Evolutionary conservation across 2,797 vertebrate species (phyloP).

Genomic region (Characodon lateralis): DNA sequence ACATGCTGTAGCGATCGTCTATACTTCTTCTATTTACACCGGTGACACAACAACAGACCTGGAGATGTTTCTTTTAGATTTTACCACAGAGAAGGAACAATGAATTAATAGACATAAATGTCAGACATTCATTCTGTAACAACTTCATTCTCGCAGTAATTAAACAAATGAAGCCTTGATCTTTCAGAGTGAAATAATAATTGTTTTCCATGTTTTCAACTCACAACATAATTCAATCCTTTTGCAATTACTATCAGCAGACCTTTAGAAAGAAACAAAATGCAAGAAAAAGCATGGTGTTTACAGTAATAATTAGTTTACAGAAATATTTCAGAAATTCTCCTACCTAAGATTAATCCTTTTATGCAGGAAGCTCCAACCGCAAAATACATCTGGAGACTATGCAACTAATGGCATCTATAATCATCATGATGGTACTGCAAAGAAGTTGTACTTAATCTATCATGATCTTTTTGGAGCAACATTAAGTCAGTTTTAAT

Average conservation of each 20-base stretch:
- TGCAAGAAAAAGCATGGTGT: background rate
- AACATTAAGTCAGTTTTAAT: background rate
- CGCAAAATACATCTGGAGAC: background rate
- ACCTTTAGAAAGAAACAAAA: background rate
- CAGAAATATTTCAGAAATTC: too few relatives aligned
- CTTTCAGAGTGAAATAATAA: background rate
- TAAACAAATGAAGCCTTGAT: constrained; percentile 15
- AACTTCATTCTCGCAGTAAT: constrained; percentile 2
- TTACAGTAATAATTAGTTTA: background rate
- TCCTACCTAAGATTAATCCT: too few relatives aligned
- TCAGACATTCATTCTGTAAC: constrained; percentile 17
- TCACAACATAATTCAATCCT: background rate
- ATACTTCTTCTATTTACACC: background rate
- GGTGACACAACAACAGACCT: background rate
- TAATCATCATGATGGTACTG: background rate
- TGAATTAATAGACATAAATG: constrained; percentile 18
- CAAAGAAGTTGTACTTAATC: background rate
- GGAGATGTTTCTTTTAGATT: background rate
- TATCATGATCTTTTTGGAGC: background rate
- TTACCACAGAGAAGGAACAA: constrained; percentile 11
- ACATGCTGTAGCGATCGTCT: background rate
- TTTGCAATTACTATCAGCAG: background rate
- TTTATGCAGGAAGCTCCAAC: background rate
- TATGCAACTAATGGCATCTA: background rate
- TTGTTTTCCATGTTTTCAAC: background rate